These are phyloP conservation scores for Micromys minutus DNA, from an alignment of 2,113 vertebrate genomes.

Conservation along the genomic window DNA sequence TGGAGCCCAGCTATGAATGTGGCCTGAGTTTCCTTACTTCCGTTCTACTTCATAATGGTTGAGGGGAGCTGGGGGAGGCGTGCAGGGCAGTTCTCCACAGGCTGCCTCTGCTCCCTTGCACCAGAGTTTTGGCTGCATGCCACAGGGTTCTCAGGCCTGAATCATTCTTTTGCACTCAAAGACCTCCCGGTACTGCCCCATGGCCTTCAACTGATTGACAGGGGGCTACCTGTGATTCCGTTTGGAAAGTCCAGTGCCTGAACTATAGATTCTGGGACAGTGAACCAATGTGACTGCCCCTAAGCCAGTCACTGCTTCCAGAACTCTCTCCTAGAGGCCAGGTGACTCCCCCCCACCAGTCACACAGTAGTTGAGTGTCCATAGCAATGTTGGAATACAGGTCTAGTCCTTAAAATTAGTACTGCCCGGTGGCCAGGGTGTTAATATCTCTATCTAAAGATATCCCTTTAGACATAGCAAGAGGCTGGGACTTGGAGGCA, in stretches of 20 bases:
- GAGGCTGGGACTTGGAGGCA: no score
- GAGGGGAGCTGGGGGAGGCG: neutral
- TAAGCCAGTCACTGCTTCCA: rapidly evolving
- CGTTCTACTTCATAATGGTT: neutral
- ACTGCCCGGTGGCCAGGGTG: rapidly evolving
- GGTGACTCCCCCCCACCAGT: neutral
- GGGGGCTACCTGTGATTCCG: neutral
- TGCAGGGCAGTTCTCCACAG: neutral
- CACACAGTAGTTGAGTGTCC: neutral
- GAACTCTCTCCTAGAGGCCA: neutral
- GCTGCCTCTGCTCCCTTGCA: neutral
- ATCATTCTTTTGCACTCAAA: neutral
- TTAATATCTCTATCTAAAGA: no score
- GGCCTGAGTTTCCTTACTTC: neutral
- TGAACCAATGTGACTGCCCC: rapidly evolving
- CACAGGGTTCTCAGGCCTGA: neutral
- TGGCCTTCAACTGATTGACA: neutral
- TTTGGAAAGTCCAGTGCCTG: neutral
- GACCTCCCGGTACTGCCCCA: neutral
- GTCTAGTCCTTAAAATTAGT: no score
- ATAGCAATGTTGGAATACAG: neutral
- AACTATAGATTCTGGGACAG: neutral
- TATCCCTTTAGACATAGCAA: neutral
- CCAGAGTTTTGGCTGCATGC: neutral
- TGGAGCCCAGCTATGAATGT: neutral